Conservation (phyloP, 2,113 vertebrate genomes). For the Stigmatopora nigra region DNA sequence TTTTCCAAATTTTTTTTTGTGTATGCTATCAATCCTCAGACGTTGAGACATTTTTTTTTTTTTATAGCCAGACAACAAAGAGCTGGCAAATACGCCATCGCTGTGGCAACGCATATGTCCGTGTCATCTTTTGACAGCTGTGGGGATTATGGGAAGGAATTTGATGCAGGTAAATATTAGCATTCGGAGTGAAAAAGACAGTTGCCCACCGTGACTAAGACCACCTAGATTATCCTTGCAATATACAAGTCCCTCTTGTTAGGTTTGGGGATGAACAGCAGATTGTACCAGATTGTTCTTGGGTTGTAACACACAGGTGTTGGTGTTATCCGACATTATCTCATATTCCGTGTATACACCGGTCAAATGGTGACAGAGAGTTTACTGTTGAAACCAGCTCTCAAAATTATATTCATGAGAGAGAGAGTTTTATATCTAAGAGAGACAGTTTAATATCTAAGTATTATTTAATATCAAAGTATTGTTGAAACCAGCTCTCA, state of each 20-base stretch:
- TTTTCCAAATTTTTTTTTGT: neutral
- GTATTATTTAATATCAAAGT: too few relatives aligned
- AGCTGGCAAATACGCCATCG: neutral
- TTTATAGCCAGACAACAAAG: neutral
- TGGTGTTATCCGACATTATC: too few relatives aligned
- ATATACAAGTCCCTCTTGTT: neutral
- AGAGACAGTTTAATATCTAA: too few relatives aligned
- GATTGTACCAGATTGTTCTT: neutral
- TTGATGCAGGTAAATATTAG: constrained; percentile 1
- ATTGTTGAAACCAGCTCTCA: too few relatives aligned
- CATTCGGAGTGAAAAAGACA: neutral
- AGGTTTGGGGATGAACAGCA: neutral
- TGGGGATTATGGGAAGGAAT: neutral
- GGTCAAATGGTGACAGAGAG: too few relatives aligned
- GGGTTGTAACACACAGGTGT: neutral
- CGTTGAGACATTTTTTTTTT: neutral
- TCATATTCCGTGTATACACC: too few relatives aligned
- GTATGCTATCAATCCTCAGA: neutral
- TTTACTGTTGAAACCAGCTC: too few relatives aligned
- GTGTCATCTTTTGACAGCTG: constrained; percentile 1
- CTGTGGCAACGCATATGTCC: neutral
- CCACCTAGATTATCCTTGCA: neutral
- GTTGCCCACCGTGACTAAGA: neutral
- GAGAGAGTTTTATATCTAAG: too few relatives aligned
- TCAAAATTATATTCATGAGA: too few relatives aligned